These are phyloP conservation scores for Bilobella aurantiaca DNA, from an alignment of 1,140 invertebrate genomes.

Conservation along the genomic window DNA sequence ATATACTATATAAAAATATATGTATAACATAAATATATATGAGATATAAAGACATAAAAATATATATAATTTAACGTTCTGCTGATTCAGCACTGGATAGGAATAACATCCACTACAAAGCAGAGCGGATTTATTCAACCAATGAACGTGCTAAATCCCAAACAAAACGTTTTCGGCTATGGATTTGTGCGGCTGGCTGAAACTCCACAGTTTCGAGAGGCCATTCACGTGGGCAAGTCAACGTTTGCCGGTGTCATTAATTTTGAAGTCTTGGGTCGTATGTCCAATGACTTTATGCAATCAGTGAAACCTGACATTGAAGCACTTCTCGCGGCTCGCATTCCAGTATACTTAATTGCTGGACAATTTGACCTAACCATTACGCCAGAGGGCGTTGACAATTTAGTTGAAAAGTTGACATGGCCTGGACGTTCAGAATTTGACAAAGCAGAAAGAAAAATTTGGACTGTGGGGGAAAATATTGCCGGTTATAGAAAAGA, in stretches of 20 bases:
- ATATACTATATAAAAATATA: no score
- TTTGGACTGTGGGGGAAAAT: not conserved
- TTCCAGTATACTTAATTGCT: not conserved
- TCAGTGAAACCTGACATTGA: conserved; percentile 9
- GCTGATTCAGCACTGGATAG: no score
- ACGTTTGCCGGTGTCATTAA: conserved; percentile 35
- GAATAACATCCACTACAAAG: no score
- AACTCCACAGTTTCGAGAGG: conserved; percentile 38
- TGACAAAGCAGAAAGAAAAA: conserved; percentile 4
- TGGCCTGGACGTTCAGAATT: conserved; percentile 1
- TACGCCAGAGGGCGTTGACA: not conserved
- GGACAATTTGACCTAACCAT: conserved; percentile 7
- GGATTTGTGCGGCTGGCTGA: conserved; percentile 41
- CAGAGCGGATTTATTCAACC: no score
- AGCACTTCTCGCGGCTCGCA: not conserved
- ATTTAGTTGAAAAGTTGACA: not conserved
- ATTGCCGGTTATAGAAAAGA: conserved; percentile 7
- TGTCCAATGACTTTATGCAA: conserved; percentile 11
- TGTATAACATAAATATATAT: no score
- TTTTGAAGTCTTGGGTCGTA: not conserved
- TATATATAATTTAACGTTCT: no score
- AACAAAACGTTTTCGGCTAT: not conserved
- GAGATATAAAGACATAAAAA: no score
- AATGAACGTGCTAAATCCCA: not conserved
- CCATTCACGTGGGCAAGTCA: conserved; percentile 46